phyloP scores from a whole-genome alignment of 2,113 vertebrate species.

The Chlorodrepanis virens region DNA sequence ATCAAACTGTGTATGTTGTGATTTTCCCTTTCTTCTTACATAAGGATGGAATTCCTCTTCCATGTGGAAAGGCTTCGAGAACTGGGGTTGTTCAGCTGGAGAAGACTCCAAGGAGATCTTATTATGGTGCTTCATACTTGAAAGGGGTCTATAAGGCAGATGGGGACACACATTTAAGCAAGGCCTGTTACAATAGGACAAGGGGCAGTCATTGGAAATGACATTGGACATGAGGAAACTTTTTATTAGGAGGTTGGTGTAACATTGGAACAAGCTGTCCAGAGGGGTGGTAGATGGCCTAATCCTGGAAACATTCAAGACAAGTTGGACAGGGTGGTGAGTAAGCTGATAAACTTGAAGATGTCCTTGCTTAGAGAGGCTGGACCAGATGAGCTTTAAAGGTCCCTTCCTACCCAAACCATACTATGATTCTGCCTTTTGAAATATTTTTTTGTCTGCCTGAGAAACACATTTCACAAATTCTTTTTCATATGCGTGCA shows the following conservation, averaged over 20 bases:
- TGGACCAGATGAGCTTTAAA: neutral
- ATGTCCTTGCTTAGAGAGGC: neutral
- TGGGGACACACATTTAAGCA: neutral
- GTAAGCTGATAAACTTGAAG: neutral
- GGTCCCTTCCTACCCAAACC: neutral
- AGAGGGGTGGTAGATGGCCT: neutral
- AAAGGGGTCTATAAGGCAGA: neutral
- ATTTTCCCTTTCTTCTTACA: neutral
- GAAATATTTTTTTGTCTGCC: neutral
- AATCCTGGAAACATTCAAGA: neutral
- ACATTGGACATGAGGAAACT: neutral
- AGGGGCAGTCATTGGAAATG: neutral
- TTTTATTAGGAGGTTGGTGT: neutral
- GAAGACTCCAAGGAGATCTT: neutral
- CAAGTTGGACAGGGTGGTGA: neutral
- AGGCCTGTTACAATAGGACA: accelerated
- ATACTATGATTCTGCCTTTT: neutral
- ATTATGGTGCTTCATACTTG: neutral
- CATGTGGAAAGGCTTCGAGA: neutral
- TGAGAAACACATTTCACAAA: neutral
- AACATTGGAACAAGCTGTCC: neutral
- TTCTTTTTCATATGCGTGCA: neutral
- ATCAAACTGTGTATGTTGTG: neutral
- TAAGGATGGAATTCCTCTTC: neutral
- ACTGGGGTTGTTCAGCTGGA: neutral